These are phyloP conservation scores for Phaedon cochleariae DNA, from an alignment of 2,888 invertebrate genomes.

Conservation along the genomic window DNA sequence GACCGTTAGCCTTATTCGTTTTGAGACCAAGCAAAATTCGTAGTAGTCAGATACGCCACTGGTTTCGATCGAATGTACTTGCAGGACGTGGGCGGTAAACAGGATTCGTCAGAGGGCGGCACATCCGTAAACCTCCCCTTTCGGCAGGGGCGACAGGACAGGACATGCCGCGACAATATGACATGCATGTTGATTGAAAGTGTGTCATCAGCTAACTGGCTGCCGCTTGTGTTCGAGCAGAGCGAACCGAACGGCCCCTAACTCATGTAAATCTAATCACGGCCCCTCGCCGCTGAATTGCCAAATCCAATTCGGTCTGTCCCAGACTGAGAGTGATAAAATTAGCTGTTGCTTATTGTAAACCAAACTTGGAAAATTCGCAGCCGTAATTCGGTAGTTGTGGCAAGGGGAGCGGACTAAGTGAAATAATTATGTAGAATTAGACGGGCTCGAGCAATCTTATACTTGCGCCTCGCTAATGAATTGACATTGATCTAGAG, in stretches of 20 bases:
- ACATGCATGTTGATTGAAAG: conserved; percentile 59
- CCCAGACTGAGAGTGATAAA: conserved; percentile 62
- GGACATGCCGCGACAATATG: conserved; percentile 38
- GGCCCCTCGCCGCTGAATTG: conserved; percentile 62
- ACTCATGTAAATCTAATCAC: conserved; percentile 62
- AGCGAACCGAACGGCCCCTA: conserved; percentile 28
- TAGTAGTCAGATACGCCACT: too few species aligned
- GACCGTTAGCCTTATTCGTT: too few species aligned
- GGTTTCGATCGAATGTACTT: too few species aligned
- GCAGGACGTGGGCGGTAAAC: too few species aligned
- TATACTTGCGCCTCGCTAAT: conserved; percentile 56
- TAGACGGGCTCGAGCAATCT: conserved; percentile 60
- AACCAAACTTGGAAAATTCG: conserved; percentile 66
- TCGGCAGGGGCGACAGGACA: neutral
- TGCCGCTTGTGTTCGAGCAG: conserved; percentile 40
- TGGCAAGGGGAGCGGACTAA: conserved; percentile 56
- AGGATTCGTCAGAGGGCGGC: conserved; percentile 13
- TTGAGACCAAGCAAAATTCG: too few species aligned
- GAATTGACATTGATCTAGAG: conserved; percentile 61
- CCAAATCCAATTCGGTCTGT: conserved; percentile 64
- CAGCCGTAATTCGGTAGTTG: conserved; percentile 62
- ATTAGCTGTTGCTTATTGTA: conserved; percentile 66
- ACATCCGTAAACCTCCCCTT: conserved; percentile 9
- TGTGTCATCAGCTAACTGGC: conserved; percentile 48
- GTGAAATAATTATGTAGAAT: conserved; percentile 62